Conservation (phyloP, 1,140 invertebrate species). For the Brachionus asplanchnoidis region DNA sequence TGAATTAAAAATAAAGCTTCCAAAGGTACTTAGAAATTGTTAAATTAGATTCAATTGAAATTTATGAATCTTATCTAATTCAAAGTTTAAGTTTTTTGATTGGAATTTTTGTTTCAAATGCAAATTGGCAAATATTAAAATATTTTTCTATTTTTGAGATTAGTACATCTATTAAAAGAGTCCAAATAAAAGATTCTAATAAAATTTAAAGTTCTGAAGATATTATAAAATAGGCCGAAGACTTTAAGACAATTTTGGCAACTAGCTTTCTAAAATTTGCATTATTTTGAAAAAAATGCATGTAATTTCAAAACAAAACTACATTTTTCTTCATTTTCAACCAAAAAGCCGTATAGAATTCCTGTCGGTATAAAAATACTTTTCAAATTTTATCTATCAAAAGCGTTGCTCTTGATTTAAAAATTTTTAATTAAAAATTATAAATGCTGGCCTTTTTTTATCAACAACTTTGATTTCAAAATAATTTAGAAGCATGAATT, state of each 20-base stretch:
- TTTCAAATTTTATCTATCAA: not conserved
- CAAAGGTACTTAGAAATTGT: too few species aligned
- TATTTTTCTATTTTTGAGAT: too few species aligned
- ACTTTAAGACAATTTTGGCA: not conserved
- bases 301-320: conserved; percentile 25
- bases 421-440: not conserved
- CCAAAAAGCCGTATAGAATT: not conserved
- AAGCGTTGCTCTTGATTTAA: not conserved
- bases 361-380: not conserved
- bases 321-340: not conserved
- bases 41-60: too few species aligned
- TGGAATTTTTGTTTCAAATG: too few species aligned
- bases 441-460: not conserved
- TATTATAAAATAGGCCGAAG: not conserved
- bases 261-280: not conserved
- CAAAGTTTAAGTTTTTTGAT: too few species aligned
- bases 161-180: too few species aligned
- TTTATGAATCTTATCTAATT: too few species aligned
- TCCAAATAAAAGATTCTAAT: not conserved
- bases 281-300: not conserved
- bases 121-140: too few species aligned
- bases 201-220: not conserved
- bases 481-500: not conserved
- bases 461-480: not conserved
- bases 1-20: too few species aligned